Evolutionary conservation across 2,888 invertebrate species (phyloP).

Genomic region (Melitaea athalia): DNA sequence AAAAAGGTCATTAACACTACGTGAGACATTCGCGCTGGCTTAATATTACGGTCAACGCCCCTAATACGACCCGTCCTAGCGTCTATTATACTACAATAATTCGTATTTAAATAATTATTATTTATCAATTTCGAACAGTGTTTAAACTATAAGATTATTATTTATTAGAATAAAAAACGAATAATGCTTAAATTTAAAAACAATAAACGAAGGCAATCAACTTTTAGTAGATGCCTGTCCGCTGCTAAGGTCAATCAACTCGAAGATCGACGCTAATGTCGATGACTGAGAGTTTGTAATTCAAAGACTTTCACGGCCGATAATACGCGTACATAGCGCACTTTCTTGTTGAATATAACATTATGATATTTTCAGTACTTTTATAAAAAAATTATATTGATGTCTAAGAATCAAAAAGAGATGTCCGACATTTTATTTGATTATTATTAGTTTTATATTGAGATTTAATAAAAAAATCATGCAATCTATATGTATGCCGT

Average conservation of each 20-base stretch:
- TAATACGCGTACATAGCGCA: slow-evolving; percentile 32
- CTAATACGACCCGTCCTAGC: slow-evolving; percentile 58
- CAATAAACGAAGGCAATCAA: slow-evolving; percentile 49
- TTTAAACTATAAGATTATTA: background rate
- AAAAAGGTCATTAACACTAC: slow-evolving; percentile 80
- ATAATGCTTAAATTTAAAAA: slow-evolving; percentile 41
- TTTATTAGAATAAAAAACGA: slow-evolving; percentile 12
- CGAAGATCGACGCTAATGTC: slow-evolving; percentile 51
- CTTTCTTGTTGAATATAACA: slow-evolving; percentile 29
- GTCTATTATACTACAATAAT: slow-evolving; percentile 38
- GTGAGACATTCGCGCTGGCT: slow-evolving; percentile 80
- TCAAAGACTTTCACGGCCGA: slow-evolving; percentile 49
- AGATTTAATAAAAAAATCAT: no score
- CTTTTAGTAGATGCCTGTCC: slow-evolving; percentile 49
- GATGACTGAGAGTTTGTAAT: slow-evolving; percentile 49
- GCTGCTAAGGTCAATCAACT: slow-evolving; percentile 55
- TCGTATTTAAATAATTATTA: slow-evolving; percentile 32
- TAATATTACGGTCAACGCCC: slow-evolving; percentile 80
- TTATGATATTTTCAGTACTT: no score
- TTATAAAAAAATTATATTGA: no score
- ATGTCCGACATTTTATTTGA: no score
- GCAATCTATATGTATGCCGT: no score
- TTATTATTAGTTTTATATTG: no score
- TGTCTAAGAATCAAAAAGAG: no score
- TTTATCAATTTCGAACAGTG: slow-evolving; percentile 5